phyloP scores from a whole-genome alignment of 1,140 invertebrate species.

The Atta colombica region DNA sequence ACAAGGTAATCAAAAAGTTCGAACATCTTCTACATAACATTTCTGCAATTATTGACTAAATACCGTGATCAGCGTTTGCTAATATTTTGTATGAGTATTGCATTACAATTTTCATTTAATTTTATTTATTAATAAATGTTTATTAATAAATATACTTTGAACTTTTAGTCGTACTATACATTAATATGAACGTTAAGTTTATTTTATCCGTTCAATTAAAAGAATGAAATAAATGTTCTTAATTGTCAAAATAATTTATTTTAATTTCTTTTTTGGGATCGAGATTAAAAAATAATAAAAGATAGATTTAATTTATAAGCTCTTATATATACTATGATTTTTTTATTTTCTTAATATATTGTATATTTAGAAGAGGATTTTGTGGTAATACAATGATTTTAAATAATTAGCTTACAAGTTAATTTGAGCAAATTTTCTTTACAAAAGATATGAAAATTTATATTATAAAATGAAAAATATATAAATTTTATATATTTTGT shows the following conservation, averaged over 20 bases:
- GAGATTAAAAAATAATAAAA: conserved; percentile 2
- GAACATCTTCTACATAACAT: background rate
- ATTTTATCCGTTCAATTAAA: background rate
- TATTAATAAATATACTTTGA: background rate
- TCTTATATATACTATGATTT: background rate
- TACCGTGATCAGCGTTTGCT: background rate
- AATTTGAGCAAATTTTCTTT: background rate
- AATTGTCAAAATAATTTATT: conserved; percentile 18
- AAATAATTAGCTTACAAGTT: background rate
- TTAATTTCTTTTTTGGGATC: background rate
- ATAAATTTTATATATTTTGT: background rate
- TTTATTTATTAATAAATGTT: conserved; percentile 19
- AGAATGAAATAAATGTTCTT: background rate
- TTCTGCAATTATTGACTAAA: background rate
- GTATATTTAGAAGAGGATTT: background rate
- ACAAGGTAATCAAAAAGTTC: conserved; percentile 14
- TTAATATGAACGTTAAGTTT: background rate
- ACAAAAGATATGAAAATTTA: background rate
- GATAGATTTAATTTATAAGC: background rate
- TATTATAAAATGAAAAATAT: background rate
- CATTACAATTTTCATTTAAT: background rate
- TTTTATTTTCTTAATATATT: background rate
- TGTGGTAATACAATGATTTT: conserved; percentile 1
- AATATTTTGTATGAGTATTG: conserved; percentile 29
- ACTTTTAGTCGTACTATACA: background rate